A percentile compares a stretch with the other conserved stretches of the same genome.
Evolutionary conservation across 2,113 vertebrate species (phyloP).

Genomic region (Ochotona princeps): DNA sequence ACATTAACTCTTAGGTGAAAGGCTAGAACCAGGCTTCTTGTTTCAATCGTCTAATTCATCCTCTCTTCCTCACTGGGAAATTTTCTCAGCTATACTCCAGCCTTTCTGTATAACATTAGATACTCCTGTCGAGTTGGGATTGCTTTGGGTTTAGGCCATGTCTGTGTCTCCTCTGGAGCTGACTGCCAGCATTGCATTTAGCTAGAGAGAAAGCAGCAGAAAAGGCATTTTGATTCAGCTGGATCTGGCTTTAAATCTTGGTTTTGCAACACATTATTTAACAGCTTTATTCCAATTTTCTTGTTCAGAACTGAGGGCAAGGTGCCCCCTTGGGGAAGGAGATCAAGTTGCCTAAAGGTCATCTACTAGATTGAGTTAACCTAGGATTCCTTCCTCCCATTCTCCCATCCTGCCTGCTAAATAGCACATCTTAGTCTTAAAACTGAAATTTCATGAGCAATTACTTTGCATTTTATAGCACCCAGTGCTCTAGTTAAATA

Average conservation of each 20-base stretch:
- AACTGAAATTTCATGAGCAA: slow-evolving; percentile 43
- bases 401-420: background rate
- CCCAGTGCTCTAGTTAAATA: slow-evolving; percentile 43
- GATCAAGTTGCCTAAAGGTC: background rate
- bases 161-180: background rate
- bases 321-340: background rate
- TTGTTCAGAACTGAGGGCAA: background rate
- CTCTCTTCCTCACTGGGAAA: background rate
- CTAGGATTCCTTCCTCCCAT: background rate
- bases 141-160: background rate
- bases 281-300: slow-evolving; percentile 32
- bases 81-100: background rate
- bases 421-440: background rate
- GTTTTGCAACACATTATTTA: background rate
- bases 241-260: background rate
- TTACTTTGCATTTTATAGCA: slow-evolving; percentile 13
- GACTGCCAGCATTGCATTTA: background rate
- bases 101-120: background rate
- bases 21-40: no score
- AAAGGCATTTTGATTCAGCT: background rate
- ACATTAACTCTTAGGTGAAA: no score
- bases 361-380: background rate
- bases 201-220: background rate
- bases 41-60: no score
- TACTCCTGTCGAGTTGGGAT: background rate